Percentiles rank a stretch among this genome's conserved stretches.
phyloP scores from a whole-genome alignment of 2,113 vertebrate species.

The Cacatua alba region DNA sequence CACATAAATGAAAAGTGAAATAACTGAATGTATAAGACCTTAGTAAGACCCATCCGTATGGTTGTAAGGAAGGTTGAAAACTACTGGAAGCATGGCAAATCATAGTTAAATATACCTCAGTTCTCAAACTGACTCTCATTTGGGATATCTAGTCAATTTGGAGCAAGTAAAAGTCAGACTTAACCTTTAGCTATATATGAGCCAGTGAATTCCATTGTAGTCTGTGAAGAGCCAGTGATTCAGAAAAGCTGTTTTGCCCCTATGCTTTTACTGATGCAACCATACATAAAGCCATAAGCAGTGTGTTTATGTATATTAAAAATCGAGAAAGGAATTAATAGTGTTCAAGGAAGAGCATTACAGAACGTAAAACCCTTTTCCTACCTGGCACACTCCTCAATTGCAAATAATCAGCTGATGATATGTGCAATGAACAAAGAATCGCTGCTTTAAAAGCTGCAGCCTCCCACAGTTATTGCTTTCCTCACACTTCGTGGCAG shows the following conservation, averaged over 20 bases:
- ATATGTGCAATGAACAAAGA: slow-evolving; percentile 15
- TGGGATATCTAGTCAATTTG: background rate
- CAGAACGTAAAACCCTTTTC: background rate
- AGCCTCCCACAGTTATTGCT: slow-evolving; percentile 25
- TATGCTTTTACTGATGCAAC: background rate
- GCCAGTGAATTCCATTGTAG: background rate
- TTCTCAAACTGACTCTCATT: background rate
- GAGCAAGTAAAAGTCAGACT: background rate
- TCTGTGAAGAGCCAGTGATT: background rate
- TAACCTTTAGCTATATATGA: background rate
- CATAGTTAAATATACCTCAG: background rate
- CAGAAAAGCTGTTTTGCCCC: background rate
- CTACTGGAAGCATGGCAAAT: background rate
- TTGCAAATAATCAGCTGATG: background rate
- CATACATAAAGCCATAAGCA: background rate
- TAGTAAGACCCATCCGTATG: background rate
- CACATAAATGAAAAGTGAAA: background rate
- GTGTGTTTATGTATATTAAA: background rate
- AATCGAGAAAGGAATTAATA: background rate
- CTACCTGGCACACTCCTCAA: background rate
- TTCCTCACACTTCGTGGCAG: slow-evolving; percentile 17
- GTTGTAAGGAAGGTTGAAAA: background rate
- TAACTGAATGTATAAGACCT: background rate
- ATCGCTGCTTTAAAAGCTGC: slow-evolving; percentile 48
- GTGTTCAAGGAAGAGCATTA: background rate